phyloP scores from a whole-genome alignment of 2,888 invertebrate species.

The Formica aserva region DNA sequence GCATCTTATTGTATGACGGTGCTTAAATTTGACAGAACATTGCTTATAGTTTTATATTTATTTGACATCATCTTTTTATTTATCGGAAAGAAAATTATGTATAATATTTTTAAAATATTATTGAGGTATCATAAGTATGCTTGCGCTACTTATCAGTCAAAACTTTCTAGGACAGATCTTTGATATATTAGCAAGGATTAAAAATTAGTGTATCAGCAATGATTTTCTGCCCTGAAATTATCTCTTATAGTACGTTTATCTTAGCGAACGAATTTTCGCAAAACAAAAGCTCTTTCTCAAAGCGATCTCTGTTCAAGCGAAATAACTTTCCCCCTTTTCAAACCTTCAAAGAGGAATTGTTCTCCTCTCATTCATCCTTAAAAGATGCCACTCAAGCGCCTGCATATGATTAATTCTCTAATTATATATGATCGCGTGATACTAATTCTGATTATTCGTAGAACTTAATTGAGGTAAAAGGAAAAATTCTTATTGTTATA shows the following conservation, averaged over 20 bases:
- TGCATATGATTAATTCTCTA: neutral
- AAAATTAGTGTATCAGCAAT: slow-evolving; percentile 8
- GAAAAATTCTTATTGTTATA: neutral
- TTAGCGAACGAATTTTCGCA: slow-evolving; percentile 1
- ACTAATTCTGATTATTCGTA: neutral
- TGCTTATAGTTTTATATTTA: neutral
- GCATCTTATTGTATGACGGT: neutral
- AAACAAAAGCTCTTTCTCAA: neutral
- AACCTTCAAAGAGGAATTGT: neutral
- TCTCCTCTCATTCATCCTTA: neutral
- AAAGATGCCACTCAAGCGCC: neutral
- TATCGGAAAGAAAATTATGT: neutral
- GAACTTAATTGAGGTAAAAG: neutral
- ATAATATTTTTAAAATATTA: neutral
- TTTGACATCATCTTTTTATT: neutral
- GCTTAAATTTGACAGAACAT: neutral
- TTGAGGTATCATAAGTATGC: neutral
- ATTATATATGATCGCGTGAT: slow-evolving; percentile 1
- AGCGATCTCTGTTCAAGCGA: neutral
- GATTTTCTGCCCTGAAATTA: neutral
- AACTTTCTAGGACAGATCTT: neutral
- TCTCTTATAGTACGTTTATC: neutral
- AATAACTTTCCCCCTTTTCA: neutral
- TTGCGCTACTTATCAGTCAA: neutral
- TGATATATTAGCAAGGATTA: neutral